Percentiles rank a stretch among this genome's conserved stretches.
phyloP scores from a whole-genome alignment of 2,113 vertebrate genomes.

The Cromileptes altivelis region DNA sequence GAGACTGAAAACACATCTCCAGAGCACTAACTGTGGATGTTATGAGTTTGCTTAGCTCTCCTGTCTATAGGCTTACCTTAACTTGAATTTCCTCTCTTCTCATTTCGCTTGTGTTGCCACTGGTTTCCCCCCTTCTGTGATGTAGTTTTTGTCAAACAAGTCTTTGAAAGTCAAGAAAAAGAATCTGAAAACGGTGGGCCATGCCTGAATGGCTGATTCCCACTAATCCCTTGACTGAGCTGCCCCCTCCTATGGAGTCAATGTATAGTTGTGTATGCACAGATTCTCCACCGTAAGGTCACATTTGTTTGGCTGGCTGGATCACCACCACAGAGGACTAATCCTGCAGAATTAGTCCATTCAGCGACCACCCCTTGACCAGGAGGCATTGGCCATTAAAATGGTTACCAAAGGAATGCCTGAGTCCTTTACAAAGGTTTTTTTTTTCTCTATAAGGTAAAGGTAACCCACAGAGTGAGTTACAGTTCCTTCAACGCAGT shows the following conservation, averaged over 20 bases:
- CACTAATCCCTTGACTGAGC: slow-evolving; percentile 70
- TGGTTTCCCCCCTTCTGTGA: slow-evolving; percentile 53
- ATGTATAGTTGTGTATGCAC: slow-evolving; percentile 62
- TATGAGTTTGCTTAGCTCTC: slow-evolving; percentile 62
- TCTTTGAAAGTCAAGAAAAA: slow-evolving; percentile 70
- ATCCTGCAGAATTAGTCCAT: slow-evolving; percentile 77
- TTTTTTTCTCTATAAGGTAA: slow-evolving; percentile 52
- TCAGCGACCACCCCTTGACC: slow-evolving; percentile 77
- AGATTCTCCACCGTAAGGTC: slow-evolving; percentile 72
- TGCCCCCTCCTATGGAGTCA: slow-evolving; percentile 64
- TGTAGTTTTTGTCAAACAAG: slow-evolving; percentile 71
- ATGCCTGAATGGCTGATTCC: slow-evolving; percentile 63
- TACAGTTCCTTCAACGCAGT: slow-evolving; percentile 59
- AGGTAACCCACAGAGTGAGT: slow-evolving; percentile 71
- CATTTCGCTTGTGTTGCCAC: slow-evolving; percentile 33
- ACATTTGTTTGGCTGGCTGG: slow-evolving; percentile 72
- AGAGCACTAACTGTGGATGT: slow-evolving; percentile 41
- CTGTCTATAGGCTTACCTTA: slow-evolving; percentile 48
- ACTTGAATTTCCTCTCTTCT: slow-evolving; percentile 43
- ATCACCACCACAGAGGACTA: slow-evolving; percentile 71
- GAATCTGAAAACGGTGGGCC: slow-evolving; percentile 57
- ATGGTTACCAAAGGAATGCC: slow-evolving; percentile 79
- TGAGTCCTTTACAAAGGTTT: slow-evolving; percentile 65
- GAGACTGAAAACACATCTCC: slow-evolving; percentile 50
- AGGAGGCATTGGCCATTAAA: slow-evolving; percentile 78